Percentiles rank a stretch among this genome's conserved stretches.
phyloP scores from a whole-genome alignment of 1,140 invertebrate species.

The Ganaspis sp. region DNA sequence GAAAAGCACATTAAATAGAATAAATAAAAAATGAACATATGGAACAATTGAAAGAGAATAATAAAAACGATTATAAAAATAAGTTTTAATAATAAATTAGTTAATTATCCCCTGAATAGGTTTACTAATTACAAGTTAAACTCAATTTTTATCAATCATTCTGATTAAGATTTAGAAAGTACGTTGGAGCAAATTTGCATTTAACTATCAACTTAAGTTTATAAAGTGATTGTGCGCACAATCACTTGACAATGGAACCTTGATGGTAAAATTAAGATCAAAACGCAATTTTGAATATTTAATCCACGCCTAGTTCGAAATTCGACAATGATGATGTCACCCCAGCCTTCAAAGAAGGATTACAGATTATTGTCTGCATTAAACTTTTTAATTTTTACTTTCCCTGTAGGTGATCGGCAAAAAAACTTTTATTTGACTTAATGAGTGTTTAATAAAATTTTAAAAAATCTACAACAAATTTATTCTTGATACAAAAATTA shows the following conservation, averaged over 20 bases:
- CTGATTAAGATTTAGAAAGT: neutral
- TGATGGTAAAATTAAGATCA: constrained; percentile 25
- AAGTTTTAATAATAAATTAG: neutral
- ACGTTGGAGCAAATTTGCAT: neutral
- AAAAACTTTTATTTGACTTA: neutral
- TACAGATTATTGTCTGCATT: constrained; percentile 11
- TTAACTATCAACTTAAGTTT: neutral
- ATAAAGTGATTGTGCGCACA: neutral
- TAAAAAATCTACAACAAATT: too few relatives aligned
- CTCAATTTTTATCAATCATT: neutral
- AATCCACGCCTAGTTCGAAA: neutral
- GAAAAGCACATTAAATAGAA: too few relatives aligned
- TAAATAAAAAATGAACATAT: too few relatives aligned
- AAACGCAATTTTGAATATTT: neutral
- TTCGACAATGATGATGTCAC: neutral
- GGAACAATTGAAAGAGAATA: neutral
- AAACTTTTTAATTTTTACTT: neutral
- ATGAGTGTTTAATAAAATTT: too few relatives aligned
- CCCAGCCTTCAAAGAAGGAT: neutral
- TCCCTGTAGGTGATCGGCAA: neutral
- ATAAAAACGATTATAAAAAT: neutral
- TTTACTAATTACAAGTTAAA: neutral
- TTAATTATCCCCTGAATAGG: neutral
- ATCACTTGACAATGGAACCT: constrained; percentile 36
- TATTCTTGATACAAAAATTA: too few relatives aligned